phyloP scores from a whole-genome alignment of 64 coral and sea anemone species.

The Dendronephthya gigantea region DNA sequence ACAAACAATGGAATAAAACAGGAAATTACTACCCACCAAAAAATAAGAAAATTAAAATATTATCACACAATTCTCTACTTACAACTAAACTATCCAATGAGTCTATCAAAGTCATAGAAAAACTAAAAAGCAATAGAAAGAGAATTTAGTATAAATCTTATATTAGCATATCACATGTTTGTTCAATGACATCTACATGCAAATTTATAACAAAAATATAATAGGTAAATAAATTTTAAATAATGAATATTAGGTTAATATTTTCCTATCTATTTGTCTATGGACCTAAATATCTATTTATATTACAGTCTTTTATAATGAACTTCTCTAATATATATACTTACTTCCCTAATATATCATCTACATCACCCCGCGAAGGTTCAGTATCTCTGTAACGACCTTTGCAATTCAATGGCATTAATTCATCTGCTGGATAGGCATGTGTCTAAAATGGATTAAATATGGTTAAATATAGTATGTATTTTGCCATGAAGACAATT shows the following conservation, averaged over 20 bases:
- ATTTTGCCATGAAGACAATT: no score
- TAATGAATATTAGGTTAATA: no score
- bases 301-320: background rate
- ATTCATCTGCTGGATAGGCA: conserved; percentile 96
- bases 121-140: conserved; percentile 49
- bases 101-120: conserved; percentile 89
- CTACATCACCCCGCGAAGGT: conserved; percentile 80
- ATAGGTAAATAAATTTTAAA: no score
- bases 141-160: background rate
- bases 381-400: conserved; percentile 72
- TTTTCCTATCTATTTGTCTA: no score
- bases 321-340: no score
- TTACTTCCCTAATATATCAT: conserved; percentile 93
- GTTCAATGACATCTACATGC: background rate
- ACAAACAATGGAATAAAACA: background rate
- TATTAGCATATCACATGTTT: background rate
- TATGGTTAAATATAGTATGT: background rate
- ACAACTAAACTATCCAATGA: conserved; percentile 91
- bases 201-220: no score
- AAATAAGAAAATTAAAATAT: background rate
- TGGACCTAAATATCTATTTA: background rate
- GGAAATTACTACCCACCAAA: background rate
- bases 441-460: conserved; percentile 43
- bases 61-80: conserved; percentile 31
- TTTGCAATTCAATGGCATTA: conserved; percentile 93